A percentile compares a stretch with the other conserved stretches of the same genome.
phyloP scores from a whole-genome alignment of 2,888 invertebrate genomes.

The Idaea biselata region DNA sequence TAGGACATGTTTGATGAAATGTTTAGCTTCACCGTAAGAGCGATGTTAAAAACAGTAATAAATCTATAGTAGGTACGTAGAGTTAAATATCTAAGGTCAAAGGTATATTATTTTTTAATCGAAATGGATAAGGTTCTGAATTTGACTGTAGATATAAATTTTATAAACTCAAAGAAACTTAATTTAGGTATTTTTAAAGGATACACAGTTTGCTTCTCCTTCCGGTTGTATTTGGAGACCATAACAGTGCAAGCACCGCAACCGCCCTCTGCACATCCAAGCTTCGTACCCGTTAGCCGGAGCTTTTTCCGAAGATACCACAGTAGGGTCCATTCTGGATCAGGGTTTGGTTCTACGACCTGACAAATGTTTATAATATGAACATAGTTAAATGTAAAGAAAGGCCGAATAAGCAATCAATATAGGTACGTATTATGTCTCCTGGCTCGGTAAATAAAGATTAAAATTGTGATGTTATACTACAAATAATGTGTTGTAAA shows the following conservation, averaged over 20 bases:
- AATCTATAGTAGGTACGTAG: too few species aligned
- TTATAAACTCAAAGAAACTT: background rate
- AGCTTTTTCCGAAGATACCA: conserved; percentile 92
- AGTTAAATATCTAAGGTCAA: too few species aligned
- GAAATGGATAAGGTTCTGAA: too few species aligned
- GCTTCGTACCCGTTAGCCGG: conserved; percentile 91
- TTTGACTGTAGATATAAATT: background rate
- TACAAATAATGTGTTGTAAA: background rate
- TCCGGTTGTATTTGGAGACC: conserved; percentile 88
- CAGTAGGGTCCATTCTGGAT: conserved; percentile 93
- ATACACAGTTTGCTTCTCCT: conserved; percentile 72
- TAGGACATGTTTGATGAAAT: too few species aligned
- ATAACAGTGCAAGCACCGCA: conserved; percentile 98
- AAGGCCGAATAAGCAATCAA: background rate
- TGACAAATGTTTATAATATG: conserved; percentile 45
- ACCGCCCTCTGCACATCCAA: conserved; percentile 97
- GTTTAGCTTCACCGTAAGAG: too few species aligned
- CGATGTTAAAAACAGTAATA: too few species aligned
- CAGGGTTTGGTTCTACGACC: conserved; percentile 87
- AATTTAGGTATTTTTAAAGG: conserved; percentile 47
- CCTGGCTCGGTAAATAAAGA: background rate
- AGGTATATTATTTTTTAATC: too few species aligned
- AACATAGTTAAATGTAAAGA: background rate
- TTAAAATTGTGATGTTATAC: background rate
- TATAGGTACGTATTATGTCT: background rate